These are phyloP conservation scores for Eurytoma californica DNA, from an alignment of 2,888 invertebrate species.

Conservation along the genomic window DNA sequence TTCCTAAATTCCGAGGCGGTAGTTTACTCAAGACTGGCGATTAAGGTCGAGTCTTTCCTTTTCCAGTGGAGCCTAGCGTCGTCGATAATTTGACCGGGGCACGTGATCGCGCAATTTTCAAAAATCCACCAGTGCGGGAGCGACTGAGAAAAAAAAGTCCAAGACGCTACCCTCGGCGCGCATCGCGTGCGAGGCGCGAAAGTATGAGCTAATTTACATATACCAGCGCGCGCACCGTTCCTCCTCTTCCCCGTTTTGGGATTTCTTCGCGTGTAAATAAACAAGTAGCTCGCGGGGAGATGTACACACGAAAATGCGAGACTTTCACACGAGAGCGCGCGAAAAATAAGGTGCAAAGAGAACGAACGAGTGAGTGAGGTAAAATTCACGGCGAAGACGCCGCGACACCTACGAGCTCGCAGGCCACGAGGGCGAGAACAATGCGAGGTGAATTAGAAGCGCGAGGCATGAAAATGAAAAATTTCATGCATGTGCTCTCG, in stretches of 20 bases:
- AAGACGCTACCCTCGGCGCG: neutral
- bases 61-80: too few species aligned
- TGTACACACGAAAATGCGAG: neutral
- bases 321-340: slow-evolving; percentile 9
- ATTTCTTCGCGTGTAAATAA: slow-evolving; percentile 14
- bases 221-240: neutral
- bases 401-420: too few species aligned
- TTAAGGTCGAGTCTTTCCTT: too few species aligned
- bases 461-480: too few species aligned
- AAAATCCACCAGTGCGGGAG: neutral
- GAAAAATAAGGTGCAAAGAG: neutral
- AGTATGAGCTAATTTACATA: slow-evolving; percentile 46
- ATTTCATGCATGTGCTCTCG: neutral
- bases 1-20: too few species aligned
- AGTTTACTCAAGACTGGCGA: too few species aligned
- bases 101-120: slow-evolving; percentile 20
- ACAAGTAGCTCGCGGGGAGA: neutral
- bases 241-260: slow-evolving; percentile 4
- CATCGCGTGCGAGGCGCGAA: slow-evolving; percentile 50
- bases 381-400: too few species aligned
- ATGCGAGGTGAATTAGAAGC: too few species aligned
- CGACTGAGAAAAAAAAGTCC: neutral
- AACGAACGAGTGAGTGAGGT: too few species aligned
- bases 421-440: too few species aligned
- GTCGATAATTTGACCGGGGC: slow-evolving; percentile 25